Evolutionary conservation across 92 coral and sea anemone species (phyloP), one percentile per base, ranked within the genome.

Genomic region (Epizoanthus stellaris): DNA sequence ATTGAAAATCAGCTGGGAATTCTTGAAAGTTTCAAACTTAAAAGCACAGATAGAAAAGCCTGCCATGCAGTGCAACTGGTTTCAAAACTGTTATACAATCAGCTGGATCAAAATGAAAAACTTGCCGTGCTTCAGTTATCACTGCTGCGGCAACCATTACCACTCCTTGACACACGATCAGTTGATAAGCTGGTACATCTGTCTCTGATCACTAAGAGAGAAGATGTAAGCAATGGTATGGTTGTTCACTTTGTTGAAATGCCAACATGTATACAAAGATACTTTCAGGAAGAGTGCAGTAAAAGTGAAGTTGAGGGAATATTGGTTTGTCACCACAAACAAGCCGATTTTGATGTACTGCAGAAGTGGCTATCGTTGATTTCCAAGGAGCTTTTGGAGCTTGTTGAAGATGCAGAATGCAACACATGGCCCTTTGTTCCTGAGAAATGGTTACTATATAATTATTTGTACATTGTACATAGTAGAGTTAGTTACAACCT

Each of bases 391-490:
- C 91, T 96, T 34, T 57, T 74, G 56, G 76, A 74, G 6, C 92
- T 92, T 8, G 59, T 96, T 64, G 57, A 38, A 14, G 93, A 91
- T 90, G 98, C 98, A 6, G 89, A 91, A 76, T 72, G 80, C 20
- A 91, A 91, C 77, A 85, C 94, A 19, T 96, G 98, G 98, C 98
- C 98, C 59, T 96, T 96, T 89, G 95, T 96, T 30, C 98, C 98
- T 56, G 98, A 96, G 74, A 94, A 94, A 86, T 96, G 98, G 98
- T 96, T 82, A 82, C 82, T 53, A n/a, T 53, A 40, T 25, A 20
- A 57, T 20, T 5, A 53, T 75, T 14, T 66, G 23, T 13, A 64
- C n/a, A 45, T 8, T 36, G 14, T 7, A 65, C 39, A 36, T 30
- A 30, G 34, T 30, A 30, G 34, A 30, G 34, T 30, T 30, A 0